Evolutionary conservation across 2,888 invertebrate species (phyloP).

Genomic region (Dioctria linearis): DNA sequence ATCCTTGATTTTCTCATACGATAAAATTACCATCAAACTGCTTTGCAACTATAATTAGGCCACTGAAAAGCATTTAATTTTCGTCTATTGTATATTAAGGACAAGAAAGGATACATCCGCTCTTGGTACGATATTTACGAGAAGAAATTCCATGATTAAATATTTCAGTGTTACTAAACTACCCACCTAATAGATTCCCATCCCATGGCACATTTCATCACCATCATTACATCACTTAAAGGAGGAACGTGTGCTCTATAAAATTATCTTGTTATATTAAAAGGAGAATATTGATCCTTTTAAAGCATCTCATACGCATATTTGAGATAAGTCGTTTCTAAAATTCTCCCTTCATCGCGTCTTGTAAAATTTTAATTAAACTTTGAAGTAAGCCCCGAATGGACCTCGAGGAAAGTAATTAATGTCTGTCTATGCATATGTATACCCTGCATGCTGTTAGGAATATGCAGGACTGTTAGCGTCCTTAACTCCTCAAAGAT

Average conservation of each 20-base stretch:
- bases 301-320: constrained; percentile 48
- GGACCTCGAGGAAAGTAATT: constrained; percentile 48
- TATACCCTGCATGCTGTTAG: constrained; percentile 35
- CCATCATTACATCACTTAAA: constrained; percentile 35
- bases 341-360: constrained; percentile 17
- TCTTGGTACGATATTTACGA: constrained; percentile 9
- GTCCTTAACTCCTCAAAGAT: constrained; percentile 27
- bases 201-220: background rate
- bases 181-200: constrained; percentile 14
- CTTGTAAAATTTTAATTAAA: constrained; percentile 48
- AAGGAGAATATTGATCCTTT: constrained; percentile 43
- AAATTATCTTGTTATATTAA: constrained; percentile 49
- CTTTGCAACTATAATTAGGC: constrained; percentile 46
- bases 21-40: constrained; percentile 41
- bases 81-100: constrained; percentile 48
- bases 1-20: constrained; percentile 9
- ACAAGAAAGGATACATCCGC: constrained; percentile 12
- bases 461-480: constrained; percentile 23
- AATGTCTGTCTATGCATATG: constrained; percentile 49
- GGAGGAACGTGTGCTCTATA: constrained; percentile 40
- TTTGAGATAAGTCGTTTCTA: constrained; percentile 27
- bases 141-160: constrained; percentile 43
- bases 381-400: constrained; percentile 45
- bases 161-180: constrained; percentile 35
- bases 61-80: constrained; percentile 51